Evolutionary conservation across 2,113 vertebrate genomes (phyloP).

Genomic region (Tringa solitaria): DNA sequence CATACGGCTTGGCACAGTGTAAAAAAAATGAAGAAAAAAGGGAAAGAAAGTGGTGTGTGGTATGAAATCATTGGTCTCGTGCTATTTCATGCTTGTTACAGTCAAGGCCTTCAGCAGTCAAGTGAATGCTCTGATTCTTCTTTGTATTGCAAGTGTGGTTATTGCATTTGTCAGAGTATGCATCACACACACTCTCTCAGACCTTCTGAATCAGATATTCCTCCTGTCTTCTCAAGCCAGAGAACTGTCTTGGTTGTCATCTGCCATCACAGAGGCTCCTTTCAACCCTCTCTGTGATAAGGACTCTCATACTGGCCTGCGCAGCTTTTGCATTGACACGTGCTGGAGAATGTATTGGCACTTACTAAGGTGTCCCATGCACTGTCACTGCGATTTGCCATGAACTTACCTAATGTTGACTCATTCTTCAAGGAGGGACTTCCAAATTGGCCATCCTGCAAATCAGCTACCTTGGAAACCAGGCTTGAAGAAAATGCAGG

Average conservation of each 20-base stretch:
- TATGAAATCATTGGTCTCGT: not conserved
- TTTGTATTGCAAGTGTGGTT: not conserved
- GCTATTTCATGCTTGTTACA: not conserved
- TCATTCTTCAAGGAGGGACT: not conserved
- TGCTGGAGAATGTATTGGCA: not conserved
- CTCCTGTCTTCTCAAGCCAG: not conserved
- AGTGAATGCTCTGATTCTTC: not conserved
- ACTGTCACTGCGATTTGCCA: not conserved
- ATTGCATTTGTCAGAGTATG: not conserved
- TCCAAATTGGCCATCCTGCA: not conserved
- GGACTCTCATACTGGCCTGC: not conserved
- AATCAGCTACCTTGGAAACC: not conserved
- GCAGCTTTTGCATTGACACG: not conserved
- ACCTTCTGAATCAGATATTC: not conserved
- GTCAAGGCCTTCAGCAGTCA: not conserved
- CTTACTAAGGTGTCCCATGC: not conserved
- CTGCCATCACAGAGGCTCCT: not conserved
- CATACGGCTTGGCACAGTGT: not conserved
- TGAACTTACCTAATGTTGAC: not conserved
- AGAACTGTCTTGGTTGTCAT: not conserved
- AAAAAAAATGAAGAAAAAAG: not conserved
- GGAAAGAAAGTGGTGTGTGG: not conserved
- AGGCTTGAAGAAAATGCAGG: not conserved
- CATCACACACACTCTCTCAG: not conserved
- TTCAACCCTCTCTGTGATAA: not conserved